Base-by-base conservation (phyloP, 2,797 vertebrate genomes). In the Squalus acanthias region DNA sequence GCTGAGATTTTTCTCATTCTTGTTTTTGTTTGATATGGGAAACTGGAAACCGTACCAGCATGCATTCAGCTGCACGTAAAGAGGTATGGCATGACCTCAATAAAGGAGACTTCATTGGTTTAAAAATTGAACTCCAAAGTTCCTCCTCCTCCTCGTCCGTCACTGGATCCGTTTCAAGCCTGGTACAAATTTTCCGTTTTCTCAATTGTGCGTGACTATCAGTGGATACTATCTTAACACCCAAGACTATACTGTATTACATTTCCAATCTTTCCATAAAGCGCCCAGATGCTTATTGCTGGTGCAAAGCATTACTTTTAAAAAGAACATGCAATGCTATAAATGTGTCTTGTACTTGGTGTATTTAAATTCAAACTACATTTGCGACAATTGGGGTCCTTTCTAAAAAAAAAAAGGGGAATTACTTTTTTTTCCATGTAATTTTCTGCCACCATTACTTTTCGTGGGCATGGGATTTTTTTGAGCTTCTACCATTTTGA, bases 11-110 rank as follows among this genome's bases (percentile, higher is more conserved):
- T 50, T 50, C 24, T 95, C 26, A 29, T 50, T 67, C 46, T 74
- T 95, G 94, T 76, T 76, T 95, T 26, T 57, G 12, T 74, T 95
- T 33, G 94, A 72, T 95, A 95, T 60, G 94, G 69, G 69, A 95
- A 57, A 53, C 70, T 95, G 94, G 39, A 33, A 72, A 72, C 13
- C 29, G 22, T n/a, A 76, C 94, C 70, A 57, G 94, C 94, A 74
- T 76, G 57, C 12, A 17, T 5, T 33, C 63, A 33, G 67, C 3
- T 46, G 3, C 39, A 0, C 6, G 3, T 94, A 26, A n/a, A 92
- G n/a, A 69, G 91, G 9, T 69, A 70, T 22, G 6, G 29, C 57
- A 57, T 29, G 50, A 76, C 70, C 13, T 95, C 50, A 69, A 2
- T 29, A 46, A 69, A 93, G n/a, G 1, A 65, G 29, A 60, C 57